These are phyloP conservation scores for Lerema accius DNA, from an alignment of 1,140 invertebrate genomes.

Conservation along the genomic window DNA sequence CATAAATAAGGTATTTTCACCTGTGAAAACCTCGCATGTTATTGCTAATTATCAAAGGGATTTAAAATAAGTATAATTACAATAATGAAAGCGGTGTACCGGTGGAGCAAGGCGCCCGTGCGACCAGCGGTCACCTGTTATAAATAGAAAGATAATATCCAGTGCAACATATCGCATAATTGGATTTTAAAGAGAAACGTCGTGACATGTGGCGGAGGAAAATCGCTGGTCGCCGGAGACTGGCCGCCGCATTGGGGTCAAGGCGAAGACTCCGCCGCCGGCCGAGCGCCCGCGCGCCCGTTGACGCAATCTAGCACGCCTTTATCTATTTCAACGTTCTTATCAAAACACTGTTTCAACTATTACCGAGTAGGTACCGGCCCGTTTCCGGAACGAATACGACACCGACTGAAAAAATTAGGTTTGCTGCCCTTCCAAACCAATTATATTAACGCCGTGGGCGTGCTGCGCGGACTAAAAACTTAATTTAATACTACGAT, in stretches of 20 bases:
- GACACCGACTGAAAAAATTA: background rate
- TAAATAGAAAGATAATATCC: no score
- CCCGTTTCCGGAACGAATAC: background rate
- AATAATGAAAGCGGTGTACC: no score
- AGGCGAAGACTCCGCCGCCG: conserved; percentile 48
- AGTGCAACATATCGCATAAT: no score
- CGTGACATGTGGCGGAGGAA: conserved; percentile 46
- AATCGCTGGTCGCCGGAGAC: conserved; percentile 46
- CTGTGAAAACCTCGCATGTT: no score
- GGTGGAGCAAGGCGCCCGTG: no score
- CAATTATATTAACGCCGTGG: no score
- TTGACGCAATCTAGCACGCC: conserved; percentile 61
- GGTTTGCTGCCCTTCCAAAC: background rate
- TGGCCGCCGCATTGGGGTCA: conserved; percentile 61
- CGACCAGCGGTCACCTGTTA: no score
- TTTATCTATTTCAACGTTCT: conserved; percentile 59
- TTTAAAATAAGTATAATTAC: no score
- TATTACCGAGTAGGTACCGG: conserved; percentile 28
- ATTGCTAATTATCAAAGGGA: no score
- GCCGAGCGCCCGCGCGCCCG: conserved; percentile 18
- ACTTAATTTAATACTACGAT: no score
- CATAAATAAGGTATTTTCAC: no score
- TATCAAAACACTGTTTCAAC: conserved; percentile 54
- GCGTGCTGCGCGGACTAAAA: no score
- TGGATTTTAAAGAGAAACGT: conserved; percentile 38